Base-by-base conservation (phyloP, 1,140 invertebrate species). In the Drosophila athabasca region DNA sequence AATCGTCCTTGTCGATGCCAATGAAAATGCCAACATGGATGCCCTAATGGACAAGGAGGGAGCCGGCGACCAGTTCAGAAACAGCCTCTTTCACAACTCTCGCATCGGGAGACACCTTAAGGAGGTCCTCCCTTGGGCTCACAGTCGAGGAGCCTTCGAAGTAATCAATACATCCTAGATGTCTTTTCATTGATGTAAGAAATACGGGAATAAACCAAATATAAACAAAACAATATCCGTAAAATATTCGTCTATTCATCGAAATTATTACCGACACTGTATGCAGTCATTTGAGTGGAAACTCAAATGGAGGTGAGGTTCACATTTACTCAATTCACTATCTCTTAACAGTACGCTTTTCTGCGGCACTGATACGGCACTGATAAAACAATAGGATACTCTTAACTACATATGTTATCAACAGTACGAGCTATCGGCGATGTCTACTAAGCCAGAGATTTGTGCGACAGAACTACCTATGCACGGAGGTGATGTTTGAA, bases 111-210 rank as follows among this genome's bases (percentile, higher is more conserved):
- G 46, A 6, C 55, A 79, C 17, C 69, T 75, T 4, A 72, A 77
- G 44, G 50, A 52, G 13, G 17, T 90, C 43, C 46, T 89, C 2
- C 89, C 89, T n/a, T 90, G 90, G 90, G 72, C 79, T 0, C n/a
- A 74, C 46, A 66, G 62, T 60, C 74, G 83, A 0, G 88, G 88
- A 5, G 52, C 77, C 0, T 90, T 90, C 50, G 83, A 84, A 62
- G 22, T 50, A 0, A n/a, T 15, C 17, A 66, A 60, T n/a, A 13
- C 35, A 39, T 13, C 35, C 11, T 41, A 35, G 39, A 51, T 45
- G 29, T 24, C 17, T 53, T 46, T 53, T 64, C 43, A 48, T 62
- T 41, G 15, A 13, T 41, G 15, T 8, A 45, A 29, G 8, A 45
- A 45, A 17, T 31, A 11, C 13, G 41, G 26, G 29, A 52, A 64